These are phyloP conservation scores for Ciconia nigra DNA, from an alignment of 2,797 vertebrate species.

Conservation along the genomic window DNA sequence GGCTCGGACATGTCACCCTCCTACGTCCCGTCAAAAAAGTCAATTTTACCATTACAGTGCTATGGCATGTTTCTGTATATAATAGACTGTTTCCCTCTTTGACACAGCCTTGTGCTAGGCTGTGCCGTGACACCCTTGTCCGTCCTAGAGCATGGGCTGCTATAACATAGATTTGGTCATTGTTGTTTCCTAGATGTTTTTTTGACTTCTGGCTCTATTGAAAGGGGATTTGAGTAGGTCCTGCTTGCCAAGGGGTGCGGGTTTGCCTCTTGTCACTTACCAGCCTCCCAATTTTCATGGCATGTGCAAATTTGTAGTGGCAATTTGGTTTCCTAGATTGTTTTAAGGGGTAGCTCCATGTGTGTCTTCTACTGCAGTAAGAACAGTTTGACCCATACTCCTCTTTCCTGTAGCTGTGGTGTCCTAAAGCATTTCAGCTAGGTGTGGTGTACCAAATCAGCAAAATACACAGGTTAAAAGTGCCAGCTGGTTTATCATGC, in stretches of 20 bases:
- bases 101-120: not conserved
- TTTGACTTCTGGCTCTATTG: not conserved
- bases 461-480: not conserved
- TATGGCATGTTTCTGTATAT: not conserved
- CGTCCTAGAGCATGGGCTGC: not conserved
- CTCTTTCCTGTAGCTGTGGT: not conserved
- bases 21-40: not conserved
- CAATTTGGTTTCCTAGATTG: not conserved
- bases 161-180: accelerated
- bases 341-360: not conserved
- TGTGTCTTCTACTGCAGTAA: not conserved
- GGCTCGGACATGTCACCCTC: not conserved
- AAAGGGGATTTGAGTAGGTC: not conserved
- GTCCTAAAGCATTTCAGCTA: not conserved
- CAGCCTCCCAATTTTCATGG: not conserved
- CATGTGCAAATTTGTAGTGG: not conserved
- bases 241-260: not conserved
- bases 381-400: not conserved
- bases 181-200: not conserved
- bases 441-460: not conserved
- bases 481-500: not conserved
- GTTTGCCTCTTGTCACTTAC: not conserved
- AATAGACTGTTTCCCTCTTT: not conserved
- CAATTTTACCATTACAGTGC: not conserved
- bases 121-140: not conserved